Percentiles rank a stretch among this genome's conserved stretches.
Conservation (phyloP, 2,113 vertebrate species). For the Myotis lucifugus region DNA sequence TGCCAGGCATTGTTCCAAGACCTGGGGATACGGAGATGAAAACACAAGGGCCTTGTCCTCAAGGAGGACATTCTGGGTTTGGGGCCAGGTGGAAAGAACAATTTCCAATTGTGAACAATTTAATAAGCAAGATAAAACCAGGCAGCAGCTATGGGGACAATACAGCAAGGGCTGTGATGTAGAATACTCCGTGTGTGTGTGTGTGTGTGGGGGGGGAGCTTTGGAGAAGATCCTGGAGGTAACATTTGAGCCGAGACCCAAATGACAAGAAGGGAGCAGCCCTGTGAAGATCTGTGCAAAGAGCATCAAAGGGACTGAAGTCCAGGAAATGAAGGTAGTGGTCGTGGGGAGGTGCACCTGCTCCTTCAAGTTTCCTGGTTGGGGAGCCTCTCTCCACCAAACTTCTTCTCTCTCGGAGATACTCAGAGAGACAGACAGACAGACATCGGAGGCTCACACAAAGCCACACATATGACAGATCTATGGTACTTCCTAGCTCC, state of each 20-base stretch:
- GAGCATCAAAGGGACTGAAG: background rate
- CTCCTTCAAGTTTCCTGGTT: background rate
- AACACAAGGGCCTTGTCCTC: background rate
- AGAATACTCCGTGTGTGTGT: background rate
- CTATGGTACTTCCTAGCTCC: background rate
- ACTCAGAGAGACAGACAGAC: background rate
- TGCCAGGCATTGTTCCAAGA: background rate
- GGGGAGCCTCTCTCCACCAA: background rate
- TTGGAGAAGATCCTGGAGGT: background rate
- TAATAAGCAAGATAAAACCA: background rate
- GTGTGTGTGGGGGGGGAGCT: background rate
- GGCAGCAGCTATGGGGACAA: background rate
- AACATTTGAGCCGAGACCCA: background rate
- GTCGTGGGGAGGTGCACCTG: rapidly evolving
- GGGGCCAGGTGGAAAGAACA: background rate
- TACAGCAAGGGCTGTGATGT: background rate
- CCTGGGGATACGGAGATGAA: background rate
- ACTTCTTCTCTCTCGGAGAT: background rate
- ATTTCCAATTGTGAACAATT: background rate
- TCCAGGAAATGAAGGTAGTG: background rate
- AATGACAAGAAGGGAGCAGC: background rate
- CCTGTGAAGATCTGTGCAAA: background rate
- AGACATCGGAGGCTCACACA: background rate
- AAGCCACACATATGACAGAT: background rate
- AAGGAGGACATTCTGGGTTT: background rate